Conservation (phyloP, 2,113 vertebrate genomes). For the Clarias macrocephalus region DNA sequence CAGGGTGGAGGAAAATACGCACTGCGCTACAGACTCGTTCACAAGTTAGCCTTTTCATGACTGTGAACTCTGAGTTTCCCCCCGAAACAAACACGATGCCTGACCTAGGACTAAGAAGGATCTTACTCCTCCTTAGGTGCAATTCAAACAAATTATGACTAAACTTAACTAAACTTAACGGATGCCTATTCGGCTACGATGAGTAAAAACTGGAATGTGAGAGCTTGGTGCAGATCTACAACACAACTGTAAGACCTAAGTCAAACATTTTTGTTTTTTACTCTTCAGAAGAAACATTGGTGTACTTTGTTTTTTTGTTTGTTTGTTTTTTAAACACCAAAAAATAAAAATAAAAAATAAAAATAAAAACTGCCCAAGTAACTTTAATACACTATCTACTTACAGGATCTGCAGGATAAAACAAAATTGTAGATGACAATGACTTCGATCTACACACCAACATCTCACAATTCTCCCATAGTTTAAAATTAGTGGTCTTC, state of each 20-base stretch:
- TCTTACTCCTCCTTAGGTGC: neutral
- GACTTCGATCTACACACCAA: conserved; percentile 63
- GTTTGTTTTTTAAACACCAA: conserved; percentile 59
- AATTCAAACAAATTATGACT: conserved; percentile 19
- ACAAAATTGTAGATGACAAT: conserved; percentile 29
- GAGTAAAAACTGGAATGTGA: neutral
- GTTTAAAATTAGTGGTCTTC: conserved; percentile 74
- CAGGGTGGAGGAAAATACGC: neutral
- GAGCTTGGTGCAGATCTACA: neutral
- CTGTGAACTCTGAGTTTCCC: neutral
- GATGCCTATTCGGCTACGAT: neutral
- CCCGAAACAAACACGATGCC: neutral
- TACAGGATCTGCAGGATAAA: conserved; percentile 69
- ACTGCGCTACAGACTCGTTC: conserved; percentile 1
- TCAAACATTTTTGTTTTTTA: conserved; percentile 15
- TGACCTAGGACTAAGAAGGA: neutral
- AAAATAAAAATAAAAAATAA: conserved; percentile 50
- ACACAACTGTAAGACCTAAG: neutral
- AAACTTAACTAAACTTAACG: neutral
- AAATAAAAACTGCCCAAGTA: conserved; percentile 59
- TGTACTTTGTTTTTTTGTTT: conserved; percentile 27
- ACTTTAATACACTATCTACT: conserved; percentile 70
- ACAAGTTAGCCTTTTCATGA: neutral
- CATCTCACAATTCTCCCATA: conserved; percentile 62
- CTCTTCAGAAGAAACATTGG: conserved; percentile 16